A percentile compares a stretch with the other conserved stretches of the same genome.
These are phyloP conservation scores for Microplitis manilae DNA, from an alignment of 2,888 invertebrate genomes.

Conservation along the genomic window DNA sequence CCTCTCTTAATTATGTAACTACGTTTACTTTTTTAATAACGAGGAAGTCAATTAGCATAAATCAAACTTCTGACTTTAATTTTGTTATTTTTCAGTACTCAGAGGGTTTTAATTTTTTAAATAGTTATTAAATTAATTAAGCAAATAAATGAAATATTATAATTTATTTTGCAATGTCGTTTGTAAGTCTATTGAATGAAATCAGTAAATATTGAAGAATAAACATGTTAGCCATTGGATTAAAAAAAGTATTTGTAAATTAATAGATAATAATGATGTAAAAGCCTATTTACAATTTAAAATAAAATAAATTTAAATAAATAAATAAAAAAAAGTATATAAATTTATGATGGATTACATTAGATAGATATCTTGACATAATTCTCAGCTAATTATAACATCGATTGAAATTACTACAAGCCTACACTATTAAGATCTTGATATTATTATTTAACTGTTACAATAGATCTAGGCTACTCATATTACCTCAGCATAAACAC, in stretches of 20 bases:
- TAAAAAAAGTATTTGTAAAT: neutral
- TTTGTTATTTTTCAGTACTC: too few relatives aligned
- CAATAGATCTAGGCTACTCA: conserved; percentile 1
- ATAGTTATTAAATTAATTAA: too few relatives aligned
- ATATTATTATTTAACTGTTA: conserved; percentile 1
- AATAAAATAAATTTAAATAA: neutral
- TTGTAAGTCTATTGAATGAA: too few relatives aligned
- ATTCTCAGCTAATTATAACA: neutral
- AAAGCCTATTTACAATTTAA: neutral
- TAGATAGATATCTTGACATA: conserved; percentile 1
- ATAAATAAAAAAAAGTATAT: neutral
- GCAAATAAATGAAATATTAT: neutral
- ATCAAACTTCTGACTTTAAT: too few relatives aligned
- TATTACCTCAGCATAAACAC: neutral
- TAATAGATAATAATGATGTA: neutral
- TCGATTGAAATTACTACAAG: neutral
- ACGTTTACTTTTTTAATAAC: neutral
- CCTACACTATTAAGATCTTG: neutral
- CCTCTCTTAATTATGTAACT: neutral
- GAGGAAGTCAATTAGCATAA: neutral
- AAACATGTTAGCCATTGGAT: neutral
- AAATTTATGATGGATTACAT: neutral
- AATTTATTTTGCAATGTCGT: neutral
- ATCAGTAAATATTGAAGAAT: neutral
- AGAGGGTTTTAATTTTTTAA: too few relatives aligned